These are phyloP conservation scores for Stictonetta naevosa DNA, from an alignment of 2,113 vertebrate species.

Conservation along the genomic window DNA sequence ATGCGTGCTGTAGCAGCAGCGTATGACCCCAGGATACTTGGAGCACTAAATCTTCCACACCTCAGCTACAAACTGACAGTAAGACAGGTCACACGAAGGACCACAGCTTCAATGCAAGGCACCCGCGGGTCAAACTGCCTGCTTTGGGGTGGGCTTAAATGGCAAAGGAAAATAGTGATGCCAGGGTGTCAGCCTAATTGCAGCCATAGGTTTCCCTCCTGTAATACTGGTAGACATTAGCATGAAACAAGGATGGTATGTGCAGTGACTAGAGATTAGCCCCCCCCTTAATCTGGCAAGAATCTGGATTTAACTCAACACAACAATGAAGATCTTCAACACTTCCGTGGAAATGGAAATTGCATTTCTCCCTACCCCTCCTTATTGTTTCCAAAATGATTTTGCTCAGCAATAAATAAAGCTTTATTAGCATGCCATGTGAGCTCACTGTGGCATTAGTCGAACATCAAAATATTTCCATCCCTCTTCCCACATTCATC, in stretches of 20 bases:
- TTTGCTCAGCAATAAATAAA: not conserved
- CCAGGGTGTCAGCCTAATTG: not conserved
- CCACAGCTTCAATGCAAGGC: not conserved
- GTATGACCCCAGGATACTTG: accelerated
- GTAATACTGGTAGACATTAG: not conserved
- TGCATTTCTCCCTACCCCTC: not conserved
- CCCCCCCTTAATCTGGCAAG: not conserved
- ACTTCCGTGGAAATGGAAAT: not conserved
- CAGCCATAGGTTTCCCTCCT: not conserved
- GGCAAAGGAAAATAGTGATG: not conserved
- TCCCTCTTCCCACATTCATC: not conserved
- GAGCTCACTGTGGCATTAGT: not conserved
- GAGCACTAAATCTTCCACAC: conserved; percentile 21
- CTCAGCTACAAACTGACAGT: not conserved
- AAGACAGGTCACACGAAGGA: not conserved
- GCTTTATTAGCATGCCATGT: not conserved
- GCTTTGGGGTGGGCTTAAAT: not conserved
- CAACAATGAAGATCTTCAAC: not conserved
- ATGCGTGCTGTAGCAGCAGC: not conserved
- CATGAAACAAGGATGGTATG: not conserved
- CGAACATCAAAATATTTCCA: not conserved
- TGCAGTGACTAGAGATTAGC: not conserved
- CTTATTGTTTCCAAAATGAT: not conserved
- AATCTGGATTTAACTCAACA: not conserved
- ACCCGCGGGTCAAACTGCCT: not conserved